Percentiles rank a stretch among this genome's conserved stretches.
These are phyloP conservation scores for Drosophila truncata DNA, from an alignment of 1,140 invertebrate species.

Conservation along the genomic window DNA sequence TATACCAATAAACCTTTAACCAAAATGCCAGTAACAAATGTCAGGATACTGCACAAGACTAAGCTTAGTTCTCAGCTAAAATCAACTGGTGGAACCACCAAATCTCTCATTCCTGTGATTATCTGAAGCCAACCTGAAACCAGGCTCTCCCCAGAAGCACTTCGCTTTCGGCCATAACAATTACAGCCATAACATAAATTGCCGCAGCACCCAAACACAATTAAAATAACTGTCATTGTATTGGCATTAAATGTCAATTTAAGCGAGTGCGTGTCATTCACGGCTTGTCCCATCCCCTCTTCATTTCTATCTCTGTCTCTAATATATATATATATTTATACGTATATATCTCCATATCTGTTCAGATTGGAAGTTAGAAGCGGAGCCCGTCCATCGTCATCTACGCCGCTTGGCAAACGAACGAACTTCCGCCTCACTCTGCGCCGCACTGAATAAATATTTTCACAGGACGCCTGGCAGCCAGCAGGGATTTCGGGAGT, in stretches of 20 bases:
- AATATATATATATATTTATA: neutral
- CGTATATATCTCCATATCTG: slow-evolving; percentile 1
- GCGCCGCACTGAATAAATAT: slow-evolving; percentile 71
- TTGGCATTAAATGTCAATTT: slow-evolving; percentile 85
- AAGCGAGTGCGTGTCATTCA: slow-evolving; percentile 81
- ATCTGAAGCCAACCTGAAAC: neutral
- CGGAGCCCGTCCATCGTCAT: slow-evolving; percentile 13
- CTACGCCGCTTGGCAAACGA: slow-evolving; percentile 27
- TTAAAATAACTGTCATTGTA: slow-evolving; percentile 85
- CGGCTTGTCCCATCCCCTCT: slow-evolving; percentile 32
- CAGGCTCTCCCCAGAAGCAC: slow-evolving; percentile 30
- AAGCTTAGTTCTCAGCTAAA: neutral
- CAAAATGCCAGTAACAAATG: neutral
- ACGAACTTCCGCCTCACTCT: slow-evolving; percentile 69
- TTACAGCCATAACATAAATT: slow-evolving; percentile 79
- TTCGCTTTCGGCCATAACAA: slow-evolving; percentile 61
- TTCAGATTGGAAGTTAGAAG: slow-evolving; percentile 47
- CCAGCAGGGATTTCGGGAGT: slow-evolving; percentile 37
- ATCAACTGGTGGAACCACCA: slow-evolving; percentile 32
- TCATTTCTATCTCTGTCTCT: neutral
- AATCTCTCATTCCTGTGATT: slow-evolving; percentile 2
- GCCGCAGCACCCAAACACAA: slow-evolving; percentile 77
- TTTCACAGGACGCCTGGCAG: slow-evolving; percentile 52
- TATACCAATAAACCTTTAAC: neutral
- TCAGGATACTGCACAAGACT: neutral